Evolutionary conservation across 2,888 invertebrate genomes (phyloP).

Genomic region (Allygus modestus): DNA sequence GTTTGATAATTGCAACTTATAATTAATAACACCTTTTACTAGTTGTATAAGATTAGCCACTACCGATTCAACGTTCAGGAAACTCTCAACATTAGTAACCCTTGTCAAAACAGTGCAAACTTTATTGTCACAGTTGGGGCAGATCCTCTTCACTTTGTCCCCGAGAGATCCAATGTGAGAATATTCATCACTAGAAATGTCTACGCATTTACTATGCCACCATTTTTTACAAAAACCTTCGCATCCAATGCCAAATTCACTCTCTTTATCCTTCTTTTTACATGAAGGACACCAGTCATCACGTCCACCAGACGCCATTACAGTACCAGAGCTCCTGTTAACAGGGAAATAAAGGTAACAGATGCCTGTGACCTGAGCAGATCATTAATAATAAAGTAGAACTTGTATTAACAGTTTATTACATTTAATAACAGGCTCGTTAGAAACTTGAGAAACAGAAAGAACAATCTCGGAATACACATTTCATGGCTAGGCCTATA

Average conservation of each 20-base stretch:
- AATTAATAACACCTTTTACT: conserved; percentile 5
- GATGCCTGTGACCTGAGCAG: no score
- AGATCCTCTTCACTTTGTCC: conserved; percentile 6
- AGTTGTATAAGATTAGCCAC: neutral
- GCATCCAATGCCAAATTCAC: neutral
- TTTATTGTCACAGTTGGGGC: neutral
- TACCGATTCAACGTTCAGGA: neutral
- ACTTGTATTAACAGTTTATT: no score
- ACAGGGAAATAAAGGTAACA: no score
- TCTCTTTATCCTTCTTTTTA: neutral
- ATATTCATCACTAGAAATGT: neutral
- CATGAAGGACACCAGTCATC: neutral
- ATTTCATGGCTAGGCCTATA: no score
- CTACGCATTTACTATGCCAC: neutral
- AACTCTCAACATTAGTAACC: neutral
- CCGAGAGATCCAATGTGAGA: neutral
- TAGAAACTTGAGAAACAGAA: no score
- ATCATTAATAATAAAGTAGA: no score
- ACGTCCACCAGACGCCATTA: neutral
- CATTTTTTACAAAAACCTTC: neutral
- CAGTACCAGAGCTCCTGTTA: no score
- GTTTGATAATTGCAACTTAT: neutral
- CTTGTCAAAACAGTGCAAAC: neutral
- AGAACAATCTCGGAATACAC: no score
- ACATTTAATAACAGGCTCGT: no score